Conservation (phyloP, 2,888 invertebrate species). For the Pherbina coryleti region DNA sequence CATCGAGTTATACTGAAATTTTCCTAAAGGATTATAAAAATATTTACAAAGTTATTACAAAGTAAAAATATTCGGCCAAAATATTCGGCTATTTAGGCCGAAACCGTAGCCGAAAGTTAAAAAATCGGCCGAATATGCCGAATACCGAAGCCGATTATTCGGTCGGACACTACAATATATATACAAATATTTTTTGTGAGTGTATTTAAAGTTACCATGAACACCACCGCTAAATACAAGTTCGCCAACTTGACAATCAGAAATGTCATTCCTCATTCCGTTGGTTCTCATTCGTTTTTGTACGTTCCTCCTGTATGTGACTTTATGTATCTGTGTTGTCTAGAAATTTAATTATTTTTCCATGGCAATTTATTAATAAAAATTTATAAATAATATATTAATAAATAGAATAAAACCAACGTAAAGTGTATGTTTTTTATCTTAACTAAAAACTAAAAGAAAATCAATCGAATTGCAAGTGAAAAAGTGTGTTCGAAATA, state of each 20-base stretch:
- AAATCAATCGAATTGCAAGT: background rate
- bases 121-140: too few relatives aligned
- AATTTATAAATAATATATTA: constrained; percentile 21
- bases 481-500: constrained; percentile 12
- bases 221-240: background rate
- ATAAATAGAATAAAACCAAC: constrained; percentile 3
- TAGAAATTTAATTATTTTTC: constrained; percentile 9
- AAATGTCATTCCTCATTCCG: constrained; percentile 10
- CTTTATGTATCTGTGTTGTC: constrained; percentile 1
- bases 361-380: constrained; percentile 28
- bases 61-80: too few relatives aligned
- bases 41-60: too few relatives aligned
- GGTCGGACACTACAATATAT: too few relatives aligned
- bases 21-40: too few relatives aligned
- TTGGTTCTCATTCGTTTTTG: constrained; percentile 15
- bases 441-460: background rate
- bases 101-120: too few relatives aligned
- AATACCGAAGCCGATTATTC: too few relatives aligned
- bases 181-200: too few relatives aligned
- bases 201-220: background rate
- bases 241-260: background rate
- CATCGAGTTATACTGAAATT: too few relatives aligned
- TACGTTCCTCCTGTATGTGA: background rate
- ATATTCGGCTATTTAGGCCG: too few relatives aligned
- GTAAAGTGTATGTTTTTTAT: background rate